phyloP scores from a whole-genome alignment of 2,888 invertebrate species.

The Protodeltote pygarga region DNA sequence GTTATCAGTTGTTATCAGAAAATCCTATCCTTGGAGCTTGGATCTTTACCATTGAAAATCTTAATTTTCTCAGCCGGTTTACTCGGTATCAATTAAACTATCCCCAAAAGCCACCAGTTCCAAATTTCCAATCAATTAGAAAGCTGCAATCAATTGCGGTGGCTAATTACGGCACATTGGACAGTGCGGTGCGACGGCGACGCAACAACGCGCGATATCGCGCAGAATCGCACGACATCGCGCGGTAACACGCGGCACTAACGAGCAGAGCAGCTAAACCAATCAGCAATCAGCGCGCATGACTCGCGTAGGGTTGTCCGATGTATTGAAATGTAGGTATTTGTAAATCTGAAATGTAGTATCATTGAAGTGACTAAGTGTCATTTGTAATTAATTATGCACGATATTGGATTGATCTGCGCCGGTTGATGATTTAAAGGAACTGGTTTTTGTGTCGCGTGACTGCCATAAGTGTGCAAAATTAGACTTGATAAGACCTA shows the following conservation, averaged over 20 bases:
- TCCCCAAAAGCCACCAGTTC: background rate
- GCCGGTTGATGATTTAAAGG: too few species aligned
- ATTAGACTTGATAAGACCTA: too few species aligned
- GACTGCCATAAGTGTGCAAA: too few species aligned
- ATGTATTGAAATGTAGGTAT: background rate
- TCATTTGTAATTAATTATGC: too few species aligned
- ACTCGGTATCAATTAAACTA: too few species aligned
- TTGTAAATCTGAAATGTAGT: background rate
- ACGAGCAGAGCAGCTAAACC: slow-evolving; percentile 60
- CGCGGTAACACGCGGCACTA: slow-evolving; percentile 41
- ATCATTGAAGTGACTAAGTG: background rate
- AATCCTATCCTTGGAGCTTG: too few species aligned
- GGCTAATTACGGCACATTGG: slow-evolving; percentile 39
- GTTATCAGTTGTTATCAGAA: too few species aligned
- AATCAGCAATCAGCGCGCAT: slow-evolving; percentile 65
- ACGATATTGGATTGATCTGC: too few species aligned
- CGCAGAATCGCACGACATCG: slow-evolving; percentile 12
- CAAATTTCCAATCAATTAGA: slow-evolving; percentile 45
- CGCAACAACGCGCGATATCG: slow-evolving; percentile 7
- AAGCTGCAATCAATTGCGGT: slow-evolving; percentile 40
- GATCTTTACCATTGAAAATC: too few species aligned
- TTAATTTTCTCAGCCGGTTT: too few species aligned
- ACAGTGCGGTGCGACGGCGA: slow-evolving; percentile 11
- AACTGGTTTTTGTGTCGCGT: too few species aligned
- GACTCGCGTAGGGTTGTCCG: slow-evolving; percentile 27